These are phyloP conservation scores for Branchellion lobata DNA, from an alignment of 2,888 invertebrate genomes.

Conservation along the genomic window DNA sequence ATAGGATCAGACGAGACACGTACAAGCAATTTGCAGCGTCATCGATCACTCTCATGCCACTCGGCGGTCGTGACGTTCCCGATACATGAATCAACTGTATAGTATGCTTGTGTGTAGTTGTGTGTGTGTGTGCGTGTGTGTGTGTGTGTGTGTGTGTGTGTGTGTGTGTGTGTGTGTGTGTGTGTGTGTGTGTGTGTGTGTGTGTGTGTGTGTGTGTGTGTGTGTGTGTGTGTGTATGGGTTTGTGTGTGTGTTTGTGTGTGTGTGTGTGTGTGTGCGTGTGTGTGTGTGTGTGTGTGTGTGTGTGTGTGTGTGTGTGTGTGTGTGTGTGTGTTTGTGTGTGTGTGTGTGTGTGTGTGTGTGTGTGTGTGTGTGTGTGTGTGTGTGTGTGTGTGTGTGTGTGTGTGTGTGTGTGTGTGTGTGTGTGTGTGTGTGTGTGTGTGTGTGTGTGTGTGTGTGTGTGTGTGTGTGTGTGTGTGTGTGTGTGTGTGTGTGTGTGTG, in stretches of 20 bases:
- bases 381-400: background rate
- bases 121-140: background rate
- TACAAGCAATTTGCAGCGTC: conserved; percentile 6
- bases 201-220: background rate
- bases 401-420: background rate
- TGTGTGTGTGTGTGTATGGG: background rate
- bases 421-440: background rate
- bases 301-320: background rate
- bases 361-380: background rate
- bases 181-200: background rate
- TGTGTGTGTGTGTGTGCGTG: background rate
- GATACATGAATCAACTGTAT: conserved; percentile 14
- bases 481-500: background rate
- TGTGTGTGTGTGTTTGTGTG: background rate
- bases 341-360: background rate
- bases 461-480: background rate
- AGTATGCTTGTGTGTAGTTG: background rate
- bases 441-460: background rate
- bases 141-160: background rate
- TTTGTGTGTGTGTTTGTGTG: background rate
- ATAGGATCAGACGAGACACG: background rate
- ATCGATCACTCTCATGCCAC: background rate
- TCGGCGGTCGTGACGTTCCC: conserved; percentile 13
- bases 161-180: background rate
- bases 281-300: background rate